Evolutionary conservation across 2,888 invertebrate species (phyloP).

Genomic region (Synanthedon myopaeformis): DNA sequence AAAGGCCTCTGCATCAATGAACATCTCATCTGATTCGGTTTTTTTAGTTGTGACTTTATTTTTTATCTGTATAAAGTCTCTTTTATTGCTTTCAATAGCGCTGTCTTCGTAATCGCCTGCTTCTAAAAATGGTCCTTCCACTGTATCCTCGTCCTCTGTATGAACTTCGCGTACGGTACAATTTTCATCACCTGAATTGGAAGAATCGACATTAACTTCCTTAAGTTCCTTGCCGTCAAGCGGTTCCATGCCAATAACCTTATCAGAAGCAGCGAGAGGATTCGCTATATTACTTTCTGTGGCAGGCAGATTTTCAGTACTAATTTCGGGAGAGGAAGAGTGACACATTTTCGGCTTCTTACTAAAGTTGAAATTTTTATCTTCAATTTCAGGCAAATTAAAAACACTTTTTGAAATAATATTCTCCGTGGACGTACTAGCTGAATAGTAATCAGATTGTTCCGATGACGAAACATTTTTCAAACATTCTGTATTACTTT

Average conservation of each 20-base stretch:
- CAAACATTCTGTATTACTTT: background rate
- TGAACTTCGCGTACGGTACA: constrained; percentile 36
- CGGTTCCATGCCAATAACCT: background rate
- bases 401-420: constrained; percentile 38
- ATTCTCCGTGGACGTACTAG: constrained; percentile 25
- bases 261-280: constrained; percentile 12
- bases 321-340: constrained; percentile 21
- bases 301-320: constrained; percentile 17
- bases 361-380: constrained; percentile 43
- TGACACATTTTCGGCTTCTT: constrained; percentile 36
- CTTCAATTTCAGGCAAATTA: constrained; percentile 52
- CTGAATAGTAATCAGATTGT: constrained; percentile 32
- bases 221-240: background rate
- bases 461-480: constrained; percentile 33
- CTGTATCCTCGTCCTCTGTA: constrained; percentile 59
- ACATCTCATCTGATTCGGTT: constrained; percentile 42
- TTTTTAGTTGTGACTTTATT: constrained; percentile 27
- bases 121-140: constrained; percentile 57
- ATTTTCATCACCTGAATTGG: constrained; percentile 29
- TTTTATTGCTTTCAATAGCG: constrained; percentile 22
- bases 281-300: constrained; percentile 15
- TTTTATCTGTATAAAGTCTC: constrained; percentile 39
- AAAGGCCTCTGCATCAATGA: constrained; percentile 59
- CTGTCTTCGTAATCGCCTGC: constrained; percentile 28
- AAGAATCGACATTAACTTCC: constrained; percentile 6